These are phyloP conservation scores for Macropis europaea DNA, from an alignment of 2,888 invertebrate species.

Conservation along the genomic window DNA sequence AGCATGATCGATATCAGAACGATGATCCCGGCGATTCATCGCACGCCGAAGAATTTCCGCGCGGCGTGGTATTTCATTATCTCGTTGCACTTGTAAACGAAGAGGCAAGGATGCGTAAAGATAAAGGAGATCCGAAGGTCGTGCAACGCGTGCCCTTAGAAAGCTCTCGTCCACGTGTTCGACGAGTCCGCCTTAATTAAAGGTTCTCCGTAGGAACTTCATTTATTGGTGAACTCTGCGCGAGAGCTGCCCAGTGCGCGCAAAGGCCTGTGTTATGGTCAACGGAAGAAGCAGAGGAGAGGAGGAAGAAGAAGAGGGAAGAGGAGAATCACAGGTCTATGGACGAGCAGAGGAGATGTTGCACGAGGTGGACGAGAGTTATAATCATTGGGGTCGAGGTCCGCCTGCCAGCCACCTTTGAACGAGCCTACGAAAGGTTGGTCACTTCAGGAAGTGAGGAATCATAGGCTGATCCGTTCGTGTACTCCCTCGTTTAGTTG, in stretches of 20 bases:
- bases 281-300: conserved; percentile 1
- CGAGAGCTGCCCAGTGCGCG: conserved; percentile 2
- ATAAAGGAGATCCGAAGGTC: conserved; percentile 16
- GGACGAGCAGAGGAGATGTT: conserved; percentile 7
- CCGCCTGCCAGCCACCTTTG: conserved; percentile 44
- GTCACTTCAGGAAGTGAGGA: conserved; percentile 58
- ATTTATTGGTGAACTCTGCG: conserved; percentile 46
- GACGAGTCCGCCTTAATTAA: conserved; percentile 52
- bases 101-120: not conserved
- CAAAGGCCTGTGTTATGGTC: conserved; percentile 6
- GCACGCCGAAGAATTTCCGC: conserved; percentile 15
- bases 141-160: conserved; percentile 42
- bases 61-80: conserved; percentile 35
- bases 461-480: conserved; percentile 40
- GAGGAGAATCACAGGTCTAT: conserved; percentile 11
- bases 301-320: not conserved
- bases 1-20: conserved; percentile 33
- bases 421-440: conserved; percentile 44
- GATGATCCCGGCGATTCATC: conserved; percentile 21
- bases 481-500: conserved; percentile 58
- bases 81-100: conserved; percentile 35
- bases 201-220: conserved; percentile 54
- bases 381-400: conserved; percentile 72
- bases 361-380: conserved; percentile 65
- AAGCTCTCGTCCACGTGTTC: conserved; percentile 26